A percentile compares a stretch with the other conserved stretches of the same genome.
Conservation (phyloP, 1,140 invertebrate species). For the Aculops lycopersici region DNA sequence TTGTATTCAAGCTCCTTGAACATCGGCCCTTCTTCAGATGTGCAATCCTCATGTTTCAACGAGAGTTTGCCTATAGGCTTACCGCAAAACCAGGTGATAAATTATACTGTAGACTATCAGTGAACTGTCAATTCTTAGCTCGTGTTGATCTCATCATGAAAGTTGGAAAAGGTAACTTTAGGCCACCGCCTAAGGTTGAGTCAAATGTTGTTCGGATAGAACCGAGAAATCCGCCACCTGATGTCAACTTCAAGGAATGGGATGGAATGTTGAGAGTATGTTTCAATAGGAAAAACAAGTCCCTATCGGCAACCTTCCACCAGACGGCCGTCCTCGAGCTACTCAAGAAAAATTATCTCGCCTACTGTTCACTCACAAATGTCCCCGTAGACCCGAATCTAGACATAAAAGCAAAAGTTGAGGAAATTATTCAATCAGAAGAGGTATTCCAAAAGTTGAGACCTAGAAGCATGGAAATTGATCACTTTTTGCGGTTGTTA, state of each 20-base stretch:
- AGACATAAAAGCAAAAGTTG: constrained; percentile 49
- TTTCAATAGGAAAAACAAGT: constrained; percentile 85
- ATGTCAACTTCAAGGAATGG: constrained; percentile 89
- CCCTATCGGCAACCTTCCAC: constrained; percentile 46
- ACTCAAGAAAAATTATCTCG: constrained; percentile 65
- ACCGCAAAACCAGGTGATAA: constrained; percentile 92
- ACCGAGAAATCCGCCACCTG: constrained; percentile 73
- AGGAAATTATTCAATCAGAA: constrained; percentile 29
- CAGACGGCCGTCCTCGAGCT: constrained; percentile 42
- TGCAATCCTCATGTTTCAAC: constrained; percentile 93
- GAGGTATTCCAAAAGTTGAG: constrained; percentile 34
- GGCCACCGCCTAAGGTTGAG: constrained; percentile 90
- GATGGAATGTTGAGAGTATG: constrained; percentile 77
- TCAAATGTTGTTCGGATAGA: constrained; percentile 92
- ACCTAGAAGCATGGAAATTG: constrained; percentile 71
- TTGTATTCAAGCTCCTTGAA: constrained; percentile 83
- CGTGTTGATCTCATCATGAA: constrained; percentile 90
- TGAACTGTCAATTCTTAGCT: constrained; percentile 80
- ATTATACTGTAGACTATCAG: constrained; percentile 73
- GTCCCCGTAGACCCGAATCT: constrained; percentile 43
- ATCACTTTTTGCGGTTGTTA: constrained; percentile 65
- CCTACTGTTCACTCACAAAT: constrained; percentile 54
- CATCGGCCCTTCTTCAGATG: constrained; percentile 47
- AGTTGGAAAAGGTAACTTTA: constrained; percentile 91
- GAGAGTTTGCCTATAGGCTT: constrained; percentile 85